Conservation (phyloP, 2,797 vertebrate genomes). For the Cossypha polioptera region DNA sequence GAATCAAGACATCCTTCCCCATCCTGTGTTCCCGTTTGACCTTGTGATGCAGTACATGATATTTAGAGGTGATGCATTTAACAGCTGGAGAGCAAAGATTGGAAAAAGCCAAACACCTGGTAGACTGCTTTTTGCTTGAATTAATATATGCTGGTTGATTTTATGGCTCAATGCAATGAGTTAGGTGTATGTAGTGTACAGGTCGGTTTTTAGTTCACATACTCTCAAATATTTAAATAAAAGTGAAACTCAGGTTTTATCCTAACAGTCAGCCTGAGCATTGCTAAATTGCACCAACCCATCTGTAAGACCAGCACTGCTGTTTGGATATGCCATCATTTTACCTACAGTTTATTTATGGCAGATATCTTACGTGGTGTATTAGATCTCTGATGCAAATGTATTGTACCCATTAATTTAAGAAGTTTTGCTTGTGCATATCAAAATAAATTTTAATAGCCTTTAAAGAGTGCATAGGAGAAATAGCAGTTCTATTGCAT, state of each 20-base stretch:
- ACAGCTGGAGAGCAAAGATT: neutral
- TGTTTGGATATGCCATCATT: neutral
- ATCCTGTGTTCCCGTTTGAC: neutral
- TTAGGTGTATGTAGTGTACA: neutral
- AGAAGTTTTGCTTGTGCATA: neutral
- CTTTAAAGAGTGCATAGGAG: neutral
- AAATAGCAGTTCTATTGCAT: neutral
- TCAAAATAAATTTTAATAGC: neutral
- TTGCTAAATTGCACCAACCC: neutral
- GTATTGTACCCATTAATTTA: neutral
- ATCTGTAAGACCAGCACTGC: neutral
- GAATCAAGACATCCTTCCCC: neutral
- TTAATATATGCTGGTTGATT: neutral
- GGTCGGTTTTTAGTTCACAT: neutral
- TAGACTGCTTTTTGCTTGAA: neutral
- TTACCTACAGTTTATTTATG: neutral
- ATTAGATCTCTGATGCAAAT: neutral
- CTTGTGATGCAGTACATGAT: neutral
- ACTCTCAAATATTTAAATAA: neutral
- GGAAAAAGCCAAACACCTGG: neutral
- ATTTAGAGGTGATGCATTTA: neutral
- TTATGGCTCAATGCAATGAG: neutral
- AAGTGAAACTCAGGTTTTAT: neutral
- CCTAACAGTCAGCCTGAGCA: neutral
- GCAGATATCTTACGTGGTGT: neutral